Percentiles rank a stretch among this genome's conserved stretches.
These are phyloP conservation scores for Perizoma affinitatum DNA, from an alignment of 2,888 invertebrate species.

Conservation along the genomic window DNA sequence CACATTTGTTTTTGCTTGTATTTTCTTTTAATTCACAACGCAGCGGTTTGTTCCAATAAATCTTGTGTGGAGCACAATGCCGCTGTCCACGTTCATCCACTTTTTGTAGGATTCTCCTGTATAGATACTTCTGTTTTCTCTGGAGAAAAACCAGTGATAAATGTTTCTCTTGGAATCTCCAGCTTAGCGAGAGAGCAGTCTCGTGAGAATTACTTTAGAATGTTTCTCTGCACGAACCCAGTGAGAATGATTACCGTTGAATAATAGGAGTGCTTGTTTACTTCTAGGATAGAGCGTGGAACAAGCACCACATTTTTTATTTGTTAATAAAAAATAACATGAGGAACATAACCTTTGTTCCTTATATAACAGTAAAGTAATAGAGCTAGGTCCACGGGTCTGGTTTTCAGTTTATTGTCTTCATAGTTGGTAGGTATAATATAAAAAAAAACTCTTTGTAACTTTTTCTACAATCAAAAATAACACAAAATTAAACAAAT, in stretches of 20 bases:
- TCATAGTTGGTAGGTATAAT: too few species aligned
- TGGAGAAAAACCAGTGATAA: conserved; percentile 43
- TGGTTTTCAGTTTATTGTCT: too few species aligned
- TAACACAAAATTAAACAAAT: too few species aligned
- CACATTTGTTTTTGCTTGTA: conserved; percentile 55
- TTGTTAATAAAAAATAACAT: too few species aligned
- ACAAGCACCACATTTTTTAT: too few species aligned
- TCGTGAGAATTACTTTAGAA: conserved; percentile 16
- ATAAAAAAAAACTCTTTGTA: too few species aligned
- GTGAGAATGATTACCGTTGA: conserved; percentile 9
- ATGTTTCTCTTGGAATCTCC: conserved; percentile 41
- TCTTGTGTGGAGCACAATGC: conserved; percentile 56
- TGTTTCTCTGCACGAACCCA: conserved; percentile 14
- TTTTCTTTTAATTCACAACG: conserved; percentile 59
- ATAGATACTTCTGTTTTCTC: conserved; percentile 33
- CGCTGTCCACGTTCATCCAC: conserved; percentile 49
- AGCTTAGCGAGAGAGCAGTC: conserved; percentile 19
- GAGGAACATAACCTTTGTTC: too few species aligned
- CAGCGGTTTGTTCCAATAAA: conserved; percentile 58
- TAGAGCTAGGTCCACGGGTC: too few species aligned
- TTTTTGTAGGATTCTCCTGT: conserved; percentile 51
- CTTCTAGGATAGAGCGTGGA: not conserved
- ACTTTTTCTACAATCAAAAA: too few species aligned
- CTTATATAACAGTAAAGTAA: too few species aligned
- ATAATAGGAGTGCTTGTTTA: not conserved